A percentile compares a stretch with the other conserved stretches of the same genome.
phyloP scores from a whole-genome alignment of 2,797 vertebrate genomes.

The Mus minutoides region DNA sequence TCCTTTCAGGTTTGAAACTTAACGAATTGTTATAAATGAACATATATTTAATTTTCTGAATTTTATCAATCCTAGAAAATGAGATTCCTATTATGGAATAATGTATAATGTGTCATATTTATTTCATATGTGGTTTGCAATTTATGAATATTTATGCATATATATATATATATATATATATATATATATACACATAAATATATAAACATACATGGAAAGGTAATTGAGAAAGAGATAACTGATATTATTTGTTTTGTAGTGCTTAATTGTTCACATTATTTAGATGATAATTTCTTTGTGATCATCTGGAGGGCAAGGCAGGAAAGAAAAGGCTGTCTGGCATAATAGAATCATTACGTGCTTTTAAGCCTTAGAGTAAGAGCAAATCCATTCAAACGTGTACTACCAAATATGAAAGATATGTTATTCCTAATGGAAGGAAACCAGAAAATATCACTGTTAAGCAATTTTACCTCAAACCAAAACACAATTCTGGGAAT shows the following conservation, averaged over 20 bases:
- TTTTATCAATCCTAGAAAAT: neutral
- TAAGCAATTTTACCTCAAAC: neutral
- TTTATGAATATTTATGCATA: neutral
- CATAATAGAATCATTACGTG: neutral
- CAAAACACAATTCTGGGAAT: neutral
- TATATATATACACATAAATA: neutral
- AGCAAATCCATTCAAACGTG: neutral
- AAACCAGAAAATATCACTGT: neutral
- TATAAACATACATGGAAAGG: neutral
- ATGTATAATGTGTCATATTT: neutral
- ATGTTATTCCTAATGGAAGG: neutral
- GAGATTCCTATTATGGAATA: neutral
- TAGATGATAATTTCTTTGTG: neutral
- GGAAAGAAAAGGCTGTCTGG: neutral
- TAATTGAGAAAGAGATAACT: neutral
- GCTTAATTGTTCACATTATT: neutral
- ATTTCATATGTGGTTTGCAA: neutral
- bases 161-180: neutral
- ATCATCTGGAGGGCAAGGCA: neutral
- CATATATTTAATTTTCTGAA: neutral
- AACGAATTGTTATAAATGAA: conserved; percentile 1
- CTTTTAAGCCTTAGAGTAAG: neutral
- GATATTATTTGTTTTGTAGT: neutral
- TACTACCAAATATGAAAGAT: neutral
- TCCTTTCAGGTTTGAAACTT: conserved; percentile 36